Base-by-base conservation (phyloP, 2,113 vertebrate genomes). In the Cichladusa arquata region DNA sequence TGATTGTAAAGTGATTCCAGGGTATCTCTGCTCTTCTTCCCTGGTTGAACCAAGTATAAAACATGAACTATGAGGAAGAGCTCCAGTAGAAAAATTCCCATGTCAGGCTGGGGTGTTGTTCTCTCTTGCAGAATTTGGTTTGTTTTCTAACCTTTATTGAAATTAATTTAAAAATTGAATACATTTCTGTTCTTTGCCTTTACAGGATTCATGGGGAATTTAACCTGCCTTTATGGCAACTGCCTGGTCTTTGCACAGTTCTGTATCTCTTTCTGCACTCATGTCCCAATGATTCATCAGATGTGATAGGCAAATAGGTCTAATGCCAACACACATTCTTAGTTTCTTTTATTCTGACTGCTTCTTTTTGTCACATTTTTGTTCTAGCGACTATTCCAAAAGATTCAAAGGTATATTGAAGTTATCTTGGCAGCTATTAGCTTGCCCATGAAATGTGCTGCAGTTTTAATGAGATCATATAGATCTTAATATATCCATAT, bases 401-500 rank as follows among this genome's bases (percentile, higher is more conserved):
- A 69, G 34, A 73, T 31, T 42, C 70, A 72, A 66, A 80, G 31
- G 56, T 62, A 14, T 34, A 56, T 66, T 3, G 0, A 25, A 81
- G 10, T 94, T 80, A 31, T 89, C 62, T 81, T 93, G 86, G 78
- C 91, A 92, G 50, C 70, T 89, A 70, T 85, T 89, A 69, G 42
- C 62, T 87, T 64, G 84, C 70, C 86, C 57, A 17, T 72, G 77
- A 96, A 96, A 95, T 92, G 89, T 92, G 86, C 86, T 95, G 77
- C 89, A 85, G 72, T 67, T 93, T 95, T 96, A 96, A 80, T 95
- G 91, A 95, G 89, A 90, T 90, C 80, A 93, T 91, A 86, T 77
- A 69, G 28, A 57, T 90, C 80, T 93, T 93, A 95, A 84, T 71
- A 84, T 93, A 94, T 81, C 69, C 60, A 86, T 94, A 81, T 92